Percentiles rank a stretch among this genome's conserved stretches.
Evolutionary conservation across 2,113 vertebrate species (phyloP).

Genomic region (Epinephelus fuscoguttatus): DNA sequence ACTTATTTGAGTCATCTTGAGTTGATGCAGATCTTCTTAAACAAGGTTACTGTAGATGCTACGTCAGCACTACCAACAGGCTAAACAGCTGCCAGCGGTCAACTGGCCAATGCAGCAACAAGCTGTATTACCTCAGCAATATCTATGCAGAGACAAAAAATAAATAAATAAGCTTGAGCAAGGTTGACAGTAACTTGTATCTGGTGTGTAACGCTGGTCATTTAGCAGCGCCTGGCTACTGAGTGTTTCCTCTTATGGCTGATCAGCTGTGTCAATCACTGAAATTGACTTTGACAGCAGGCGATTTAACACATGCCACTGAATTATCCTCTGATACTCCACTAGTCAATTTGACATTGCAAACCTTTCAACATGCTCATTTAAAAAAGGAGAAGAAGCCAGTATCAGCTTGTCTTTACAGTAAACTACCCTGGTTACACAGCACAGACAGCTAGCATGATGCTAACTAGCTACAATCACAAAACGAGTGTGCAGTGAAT

Average conservation of each 20-base stretch:
- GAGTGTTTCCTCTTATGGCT: neutral
- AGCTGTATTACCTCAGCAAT: accelerated
- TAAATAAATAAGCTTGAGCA: neutral
- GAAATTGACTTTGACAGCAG: constrained; percentile 49
- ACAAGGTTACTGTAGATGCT: constrained; percentile 28
- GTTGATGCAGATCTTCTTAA: neutral
- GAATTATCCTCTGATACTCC: accelerated
- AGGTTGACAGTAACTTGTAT: neutral
- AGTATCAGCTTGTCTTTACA: no score
- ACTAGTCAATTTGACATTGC: accelerated
- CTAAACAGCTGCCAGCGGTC: constrained; percentile 48
- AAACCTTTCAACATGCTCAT: accelerated
- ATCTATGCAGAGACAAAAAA: no score
- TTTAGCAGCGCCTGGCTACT: neutral
- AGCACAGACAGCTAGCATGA: constrained; percentile 2
- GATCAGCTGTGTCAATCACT: constrained; percentile 52
- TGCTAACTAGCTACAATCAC: constrained; percentile 55
- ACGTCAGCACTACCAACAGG: constrained; percentile 79
- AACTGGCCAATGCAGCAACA: neutral
- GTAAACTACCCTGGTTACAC: neutral
- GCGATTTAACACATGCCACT: neutral
- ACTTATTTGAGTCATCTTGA: neutral
- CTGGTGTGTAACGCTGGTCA: neutral
- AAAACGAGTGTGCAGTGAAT: neutral
- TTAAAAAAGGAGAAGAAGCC: neutral